Base-by-base conservation (phyloP, 2,113 vertebrate genomes). In the Engystomops pustulosus region DNA sequence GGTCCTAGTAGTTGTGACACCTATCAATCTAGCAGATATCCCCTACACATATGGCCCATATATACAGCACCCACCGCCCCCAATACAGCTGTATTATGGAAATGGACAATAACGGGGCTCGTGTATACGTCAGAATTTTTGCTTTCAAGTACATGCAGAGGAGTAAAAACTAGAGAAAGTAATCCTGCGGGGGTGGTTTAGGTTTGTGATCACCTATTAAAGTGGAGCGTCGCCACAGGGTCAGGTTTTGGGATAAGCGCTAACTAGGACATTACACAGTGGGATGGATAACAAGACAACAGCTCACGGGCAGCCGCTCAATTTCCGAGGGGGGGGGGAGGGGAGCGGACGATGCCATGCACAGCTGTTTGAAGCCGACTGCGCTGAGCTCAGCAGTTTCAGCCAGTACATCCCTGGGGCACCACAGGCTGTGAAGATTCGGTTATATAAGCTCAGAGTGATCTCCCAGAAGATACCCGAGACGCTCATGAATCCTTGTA, bases 341-440 rank as follows among this genome's bases (percentile, higher is more conserved):
- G n/a, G n/a, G 6, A 10, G 2, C 11, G 12, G 1, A 30, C 10
- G 47, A 34, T 65, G 53, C 69, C 45, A 75, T 7, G 6, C 36
- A 38, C 49, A 72, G 80, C 32, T 70, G 45, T 62, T 75, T 62
- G 34, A 58, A 75, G 68, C 36, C 80, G 32, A 41, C 23, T 11
- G 6, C 65, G 53, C 77, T 12, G 17, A 15, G 45, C 45, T 83
- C 53, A 83, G 81, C 81, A 76, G 41, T 82, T 82, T 69, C 23
- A 25, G 6, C 12, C 44, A 34, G n/a, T 36, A 75, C 23, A 34
- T 49, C 81, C 45, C 47, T 10, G 34, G 47, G 80, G 45, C 12
- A 44, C 80, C 25, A 12, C 45, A 20, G 7, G 34, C 45, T 71
- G n/a, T 71, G n/a, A 55, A 62, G 45, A 68, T 67, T 65, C 55